Evolutionary conservation across 1,140 invertebrate genomes (phyloP).

Genomic region (Zaprionus vittiger): DNA sequence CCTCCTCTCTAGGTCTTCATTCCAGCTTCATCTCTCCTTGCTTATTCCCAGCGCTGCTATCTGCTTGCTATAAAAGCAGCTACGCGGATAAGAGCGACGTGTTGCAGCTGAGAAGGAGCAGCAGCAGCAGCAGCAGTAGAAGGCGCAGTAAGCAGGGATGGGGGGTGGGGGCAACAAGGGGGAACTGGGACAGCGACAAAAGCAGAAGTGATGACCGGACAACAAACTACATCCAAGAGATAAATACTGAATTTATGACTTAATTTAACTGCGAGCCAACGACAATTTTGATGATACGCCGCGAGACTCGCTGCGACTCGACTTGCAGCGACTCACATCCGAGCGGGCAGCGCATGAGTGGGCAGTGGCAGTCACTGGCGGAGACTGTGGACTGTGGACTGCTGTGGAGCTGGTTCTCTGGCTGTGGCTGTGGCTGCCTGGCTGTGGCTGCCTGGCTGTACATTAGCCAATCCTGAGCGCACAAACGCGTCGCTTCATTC

Average conservation of each 20-base stretch:
- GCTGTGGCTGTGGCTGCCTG: neutral
- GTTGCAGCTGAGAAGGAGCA: conserved; percentile 16
- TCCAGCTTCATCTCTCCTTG: neutral
- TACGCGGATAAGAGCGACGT: conserved; percentile 63
- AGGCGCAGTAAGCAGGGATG: neutral
- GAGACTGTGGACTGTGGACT: conserved; percentile 12
- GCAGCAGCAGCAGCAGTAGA: conserved; percentile 1
- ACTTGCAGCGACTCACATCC: neutral
- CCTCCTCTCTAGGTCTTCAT: neutral
- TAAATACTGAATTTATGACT: conserved; percentile 85
- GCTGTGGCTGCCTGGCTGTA: conserved; percentile 38
- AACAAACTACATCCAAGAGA: conserved; percentile 84
- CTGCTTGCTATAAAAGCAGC: conserved; percentile 77
- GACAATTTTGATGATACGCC: conserved; percentile 78
- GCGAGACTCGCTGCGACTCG: neutral
- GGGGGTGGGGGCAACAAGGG: neutral
- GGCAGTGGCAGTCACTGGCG: conserved; percentile 71
- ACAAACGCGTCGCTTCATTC: conserved; percentile 72
- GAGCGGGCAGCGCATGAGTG: conserved; percentile 61
- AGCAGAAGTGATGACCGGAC: conserved; percentile 83
- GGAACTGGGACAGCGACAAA: conserved; percentile 61
- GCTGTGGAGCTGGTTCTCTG: neutral
- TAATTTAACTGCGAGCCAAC: conserved; percentile 84
- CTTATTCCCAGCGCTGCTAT: conserved; percentile 37
- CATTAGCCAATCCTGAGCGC: conserved; percentile 80